Conservation (phyloP, 2,113 vertebrate species). For the Nettapus auritus region DNA sequence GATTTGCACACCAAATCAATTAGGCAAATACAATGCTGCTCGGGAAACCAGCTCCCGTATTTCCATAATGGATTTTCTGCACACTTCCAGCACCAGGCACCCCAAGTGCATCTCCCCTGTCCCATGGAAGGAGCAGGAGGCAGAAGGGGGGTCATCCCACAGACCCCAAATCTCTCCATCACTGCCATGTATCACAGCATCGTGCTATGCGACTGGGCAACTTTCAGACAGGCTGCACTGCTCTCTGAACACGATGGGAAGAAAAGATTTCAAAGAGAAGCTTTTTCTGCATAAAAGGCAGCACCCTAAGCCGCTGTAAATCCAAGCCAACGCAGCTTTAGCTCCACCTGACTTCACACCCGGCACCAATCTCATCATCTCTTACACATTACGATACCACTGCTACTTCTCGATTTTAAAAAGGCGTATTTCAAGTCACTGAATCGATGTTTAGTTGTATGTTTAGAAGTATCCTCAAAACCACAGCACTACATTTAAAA, state of each 20-base stretch:
- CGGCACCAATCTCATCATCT: not conserved
- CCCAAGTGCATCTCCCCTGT: not conserved
- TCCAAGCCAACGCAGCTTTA: rapidly evolving
- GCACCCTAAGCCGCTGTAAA: not conserved
- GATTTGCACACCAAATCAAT: not conserved
- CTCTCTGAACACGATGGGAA: not conserved
- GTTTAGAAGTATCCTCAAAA: not conserved
- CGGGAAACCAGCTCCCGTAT: not conserved
- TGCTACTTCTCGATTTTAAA: not conserved
- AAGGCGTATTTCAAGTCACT: not conserved
- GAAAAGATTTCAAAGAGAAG: not conserved
- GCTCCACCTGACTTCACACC: not conserved
- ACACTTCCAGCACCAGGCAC: not conserved
- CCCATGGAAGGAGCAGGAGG: rapidly evolving
- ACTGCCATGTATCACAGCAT: not conserved
- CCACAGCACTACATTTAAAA: not conserved
- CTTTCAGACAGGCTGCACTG: not conserved
- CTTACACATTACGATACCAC: not conserved
- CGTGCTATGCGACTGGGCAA: rapidly evolving
- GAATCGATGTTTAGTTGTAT: not conserved
- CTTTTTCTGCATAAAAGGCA: not conserved
- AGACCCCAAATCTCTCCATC: not conserved
- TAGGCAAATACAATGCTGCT: not conserved
- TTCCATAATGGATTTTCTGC: not conserved
- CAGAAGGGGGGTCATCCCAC: rapidly evolving